Conservation (phyloP, 2,113 vertebrate genomes). For the Pan troglodytes region NHGRI_mPanTro3-v2.1_pri NC_072411.2:80011001-80011500, state of each 20-base stretch:
- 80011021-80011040: background rate
- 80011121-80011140: background rate
- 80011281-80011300: background rate
- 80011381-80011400: background rate
- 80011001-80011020: constrained; percentile 29
- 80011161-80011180: constrained; percentile 35
- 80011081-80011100: constrained; percentile 7
- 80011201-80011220: constrained; percentile 20
- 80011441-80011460: background rate
- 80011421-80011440: background rate
- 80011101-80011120: constrained; percentile 27
- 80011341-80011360: background rate
- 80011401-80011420: background rate
- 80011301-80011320: background rate
- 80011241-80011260: background rate
- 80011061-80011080: constrained; percentile 13
- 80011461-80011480: background rate
- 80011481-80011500: background rate
- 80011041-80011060: background rate
- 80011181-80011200: constrained; percentile 47
- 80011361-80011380: background rate
- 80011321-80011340: background rate
- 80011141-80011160: background rate
- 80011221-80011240: background rate
- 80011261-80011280: constrained; percentile 36